Evolutionary conservation across 2,113 vertebrate species (phyloP).

Genomic region (Psittacara wagleri): DNA sequence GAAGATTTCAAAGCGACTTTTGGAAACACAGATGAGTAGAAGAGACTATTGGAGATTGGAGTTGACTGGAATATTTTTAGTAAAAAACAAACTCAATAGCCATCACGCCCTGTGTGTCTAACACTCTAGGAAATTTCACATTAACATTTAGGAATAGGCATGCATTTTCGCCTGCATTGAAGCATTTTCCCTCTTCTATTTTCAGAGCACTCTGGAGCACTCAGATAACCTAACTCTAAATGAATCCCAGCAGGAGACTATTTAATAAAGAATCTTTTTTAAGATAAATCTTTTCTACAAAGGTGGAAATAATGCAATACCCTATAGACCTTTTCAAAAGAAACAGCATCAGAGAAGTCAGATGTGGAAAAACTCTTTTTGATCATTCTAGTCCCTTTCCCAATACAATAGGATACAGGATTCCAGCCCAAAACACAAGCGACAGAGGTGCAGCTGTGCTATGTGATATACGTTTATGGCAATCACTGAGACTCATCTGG

Average conservation of each 20-base stretch:
- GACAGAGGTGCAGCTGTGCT: neutral
- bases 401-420: neutral
- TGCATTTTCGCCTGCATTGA: neutral
- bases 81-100: neutral
- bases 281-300: neutral
- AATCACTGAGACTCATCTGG: neutral
- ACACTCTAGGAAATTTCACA: neutral
- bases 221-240: conserved; percentile 13
- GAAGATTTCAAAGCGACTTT: neutral
- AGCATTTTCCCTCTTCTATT: neutral
- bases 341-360: neutral
- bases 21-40: neutral
- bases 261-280: conserved; percentile 22
- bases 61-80: neutral
- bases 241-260: neutral
- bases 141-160: neutral
- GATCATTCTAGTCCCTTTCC: neutral
- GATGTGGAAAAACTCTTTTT: neutral
- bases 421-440: neutral
- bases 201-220: conserved; percentile 21
- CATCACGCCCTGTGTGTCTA: neutral
- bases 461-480: neutral
- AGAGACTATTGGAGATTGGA: neutral
- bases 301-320: neutral
- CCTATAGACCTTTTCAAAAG: neutral